Evolutionary conservation across 2,797 vertebrate genomes (phyloP).

Genomic region (Amblyraja radiata): DNA sequence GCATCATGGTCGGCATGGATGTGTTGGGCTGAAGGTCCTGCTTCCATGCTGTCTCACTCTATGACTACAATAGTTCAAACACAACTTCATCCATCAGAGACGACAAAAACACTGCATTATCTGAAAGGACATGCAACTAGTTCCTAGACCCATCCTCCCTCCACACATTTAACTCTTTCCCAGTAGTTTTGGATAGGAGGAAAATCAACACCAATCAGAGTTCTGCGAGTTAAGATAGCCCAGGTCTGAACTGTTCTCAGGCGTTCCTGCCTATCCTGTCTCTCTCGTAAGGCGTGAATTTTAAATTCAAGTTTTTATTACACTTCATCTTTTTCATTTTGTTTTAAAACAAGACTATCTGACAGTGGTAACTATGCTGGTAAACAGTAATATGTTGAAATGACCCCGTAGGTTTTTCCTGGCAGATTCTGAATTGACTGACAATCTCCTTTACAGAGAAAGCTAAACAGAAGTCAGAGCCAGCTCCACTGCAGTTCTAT

Average conservation of each 20-base stretch:
- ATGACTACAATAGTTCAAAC: no score
- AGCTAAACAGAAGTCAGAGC: constrained; percentile 33
- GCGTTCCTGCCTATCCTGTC: background rate
- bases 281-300: background rate
- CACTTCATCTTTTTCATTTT: background rate
- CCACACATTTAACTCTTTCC: background rate
- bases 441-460: constrained; percentile 15
- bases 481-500: constrained; percentile 49
- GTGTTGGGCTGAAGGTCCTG: no score
- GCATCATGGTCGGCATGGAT: no score
- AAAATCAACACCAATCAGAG: background rate
- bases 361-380: background rate
- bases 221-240: background rate
- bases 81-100: background rate
- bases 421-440: constrained; percentile 18
- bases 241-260: background rate
- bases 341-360: background rate
- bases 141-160: no score
- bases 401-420: constrained; percentile 17
- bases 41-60: no score
- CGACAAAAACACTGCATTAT: background rate
- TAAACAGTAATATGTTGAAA: constrained; percentile 26
- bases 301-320: background rate
- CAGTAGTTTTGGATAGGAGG: background rate
- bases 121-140: background rate